Base-by-base conservation (phyloP, 2,888 invertebrate species). In the Poecilobothrus nobilitatus region DNA sequence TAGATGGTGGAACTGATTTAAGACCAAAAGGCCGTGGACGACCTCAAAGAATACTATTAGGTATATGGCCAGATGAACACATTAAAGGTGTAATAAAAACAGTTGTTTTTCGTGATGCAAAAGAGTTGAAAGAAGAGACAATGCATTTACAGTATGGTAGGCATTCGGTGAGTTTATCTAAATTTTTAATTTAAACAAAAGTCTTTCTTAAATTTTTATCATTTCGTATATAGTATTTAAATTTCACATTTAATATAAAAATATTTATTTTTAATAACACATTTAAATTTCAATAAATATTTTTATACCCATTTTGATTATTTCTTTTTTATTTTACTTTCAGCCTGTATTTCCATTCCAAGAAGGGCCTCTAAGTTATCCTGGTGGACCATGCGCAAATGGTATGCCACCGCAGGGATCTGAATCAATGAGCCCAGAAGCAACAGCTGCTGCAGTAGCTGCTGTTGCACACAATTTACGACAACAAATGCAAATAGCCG, bases 51-150 rank as follows among this genome's bases (percentile, higher is more conserved):
- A 95, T 95, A 80, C 84, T 95, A 74, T 84, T 95, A 74, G 95
- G 95, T 72, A 91, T 94, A 71, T 95, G 95, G 95, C 94, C 95
- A 12, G 94, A 95, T 82, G 94, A 94, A 80, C 94, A 94, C 83
- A 94, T 95, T 81, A 90, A 93, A 78, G 93, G 93, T 72, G 95
- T 95, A 68, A 94, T 95, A 78, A 88, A 94, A 77, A 92, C 94
- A 70, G 94, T 95, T 68, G 95, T 95, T 71, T 95, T 95, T 85
- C 87, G 94, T 76, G 95, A 95, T 84, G 89, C 91, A 18, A 89
- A 90, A 79, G 90, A 90, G 81, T 86, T 91, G 77, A 91, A 91
- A 80, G 91, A 92, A 76, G 89, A 91, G 76, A 81, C 84, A 68
- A 69, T 76, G 22, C 86, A 86, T 74, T 77, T 88, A 74, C 81